These are phyloP conservation scores for Ahaetulla prasina DNA, from an alignment of 2,113 vertebrate genomes.

Conservation along the genomic window DNA sequence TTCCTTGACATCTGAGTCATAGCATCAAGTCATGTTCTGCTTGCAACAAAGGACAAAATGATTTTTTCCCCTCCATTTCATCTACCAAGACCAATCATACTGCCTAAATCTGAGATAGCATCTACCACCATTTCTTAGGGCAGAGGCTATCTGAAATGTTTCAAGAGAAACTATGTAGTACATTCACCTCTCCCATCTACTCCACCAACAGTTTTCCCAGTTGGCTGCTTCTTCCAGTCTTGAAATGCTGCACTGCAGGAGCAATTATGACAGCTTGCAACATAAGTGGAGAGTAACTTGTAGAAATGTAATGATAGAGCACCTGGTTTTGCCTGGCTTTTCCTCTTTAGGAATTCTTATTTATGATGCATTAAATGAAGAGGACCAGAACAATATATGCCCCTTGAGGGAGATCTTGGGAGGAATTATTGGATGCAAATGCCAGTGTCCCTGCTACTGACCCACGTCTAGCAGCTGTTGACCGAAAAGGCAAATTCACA, in stretches of 20 bases:
- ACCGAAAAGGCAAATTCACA: background rate
- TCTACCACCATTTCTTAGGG: background rate
- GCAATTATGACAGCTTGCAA: background rate
- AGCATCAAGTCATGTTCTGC: background rate
- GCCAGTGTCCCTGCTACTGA: background rate
- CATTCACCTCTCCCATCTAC: background rate
- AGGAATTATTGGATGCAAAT: background rate
- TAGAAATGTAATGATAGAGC: background rate
- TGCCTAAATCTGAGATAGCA: background rate
- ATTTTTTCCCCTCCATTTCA: background rate
- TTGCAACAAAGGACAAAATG: background rate
- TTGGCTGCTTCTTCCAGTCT: background rate
- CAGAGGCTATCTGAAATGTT: background rate
- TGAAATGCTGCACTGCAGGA: background rate
- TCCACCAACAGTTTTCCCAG: background rate
- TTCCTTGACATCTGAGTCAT: background rate
- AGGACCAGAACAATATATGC: background rate
- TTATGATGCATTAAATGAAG: background rate
- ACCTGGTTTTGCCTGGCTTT: too few relatives aligned
- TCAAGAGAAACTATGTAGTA: background rate
- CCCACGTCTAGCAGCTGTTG: background rate
- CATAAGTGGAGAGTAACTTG: background rate
- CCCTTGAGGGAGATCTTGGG: too few relatives aligned
- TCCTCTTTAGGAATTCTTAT: background rate
- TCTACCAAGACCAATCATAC: background rate